Evolutionary conservation across 2,113 vertebrate genomes (phyloP), one percentile per base, ranked within the genome.

Genomic region (Chrysochloris asiatica): DNA sequence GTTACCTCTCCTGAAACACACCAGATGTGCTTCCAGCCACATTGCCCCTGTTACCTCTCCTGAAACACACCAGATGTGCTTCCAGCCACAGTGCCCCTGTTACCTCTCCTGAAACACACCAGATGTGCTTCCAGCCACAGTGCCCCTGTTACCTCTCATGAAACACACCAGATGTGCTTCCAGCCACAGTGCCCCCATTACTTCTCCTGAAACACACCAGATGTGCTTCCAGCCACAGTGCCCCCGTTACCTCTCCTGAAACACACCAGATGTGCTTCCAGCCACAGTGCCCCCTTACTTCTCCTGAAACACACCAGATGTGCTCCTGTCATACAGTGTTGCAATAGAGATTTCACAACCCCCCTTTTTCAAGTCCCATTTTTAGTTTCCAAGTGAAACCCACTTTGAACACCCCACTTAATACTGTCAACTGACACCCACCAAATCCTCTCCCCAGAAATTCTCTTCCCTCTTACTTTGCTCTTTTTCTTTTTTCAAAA

Each of bases 401-500:
- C 16, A 10, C 13, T 33, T 47, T 78, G 71, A 78, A 56, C 77
- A 78, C 0, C 3, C 41, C 12, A 4, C 16, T 71, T 38, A 38
- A 17, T 5, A 48, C 14, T 30, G 52, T 22, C 28, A 41, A 33
- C 10, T 50, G 61, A 28, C 59, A 10, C 63, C 43, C 2, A 33
- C 19, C n/a, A 6, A 22, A 5, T 1, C 8, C 47, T 16, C 6
- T 69, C 48, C 61, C 6, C 5, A 28, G 2, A 1, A 12, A 3
- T 41, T 21, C 43, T 72, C n/a, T 0, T 86, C 41, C 28, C 16
- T 41, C 41, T 81, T 30, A 17, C 30, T 61, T 80, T n/a, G 54
- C 69, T 47, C 43, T 63, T 75, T 61, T 59, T 36, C 76, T 89
- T 63, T 80, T 28, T 50, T 12, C 52, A 43, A 22, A 28, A 54